phyloP scores from a whole-genome alignment of 1,140 invertebrate species.

The Scaptomyza hsui region DNA sequence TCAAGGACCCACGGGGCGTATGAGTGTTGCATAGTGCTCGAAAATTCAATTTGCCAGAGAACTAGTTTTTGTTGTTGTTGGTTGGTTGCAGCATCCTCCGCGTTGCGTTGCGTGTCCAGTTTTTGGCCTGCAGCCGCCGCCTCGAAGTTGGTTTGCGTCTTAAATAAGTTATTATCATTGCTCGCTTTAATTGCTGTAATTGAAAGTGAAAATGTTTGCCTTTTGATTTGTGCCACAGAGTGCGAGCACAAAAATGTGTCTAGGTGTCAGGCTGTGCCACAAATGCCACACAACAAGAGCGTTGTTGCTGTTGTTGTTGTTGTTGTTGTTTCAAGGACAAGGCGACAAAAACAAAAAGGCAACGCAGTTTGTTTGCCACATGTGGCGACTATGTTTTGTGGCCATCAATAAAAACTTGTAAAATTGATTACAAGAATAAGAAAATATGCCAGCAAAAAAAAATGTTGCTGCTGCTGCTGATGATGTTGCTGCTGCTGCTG shows the following conservation, averaged over 20 bases:
- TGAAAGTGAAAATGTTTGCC: constrained; percentile 82
- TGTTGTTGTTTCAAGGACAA: constrained; percentile 50
- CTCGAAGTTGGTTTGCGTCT: constrained; percentile 38
- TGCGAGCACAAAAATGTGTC: constrained; percentile 73
- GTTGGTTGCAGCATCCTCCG: constrained; percentile 6
- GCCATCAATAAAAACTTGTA: constrained; percentile 75
- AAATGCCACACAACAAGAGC: constrained; percentile 33
- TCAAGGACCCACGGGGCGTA: constrained; percentile 72
- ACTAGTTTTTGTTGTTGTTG: not conserved
- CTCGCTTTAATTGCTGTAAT: constrained; percentile 82
- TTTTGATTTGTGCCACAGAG: constrained; percentile 76
- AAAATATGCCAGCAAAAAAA: not conserved
- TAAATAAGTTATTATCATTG: constrained; percentile 83
- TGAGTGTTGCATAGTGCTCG: constrained; percentile 79
- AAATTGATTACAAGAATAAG: constrained; percentile 76
- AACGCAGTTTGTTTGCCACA: constrained; percentile 59
- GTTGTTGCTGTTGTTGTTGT: constrained; percentile 14
- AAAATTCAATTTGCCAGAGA: constrained; percentile 73
- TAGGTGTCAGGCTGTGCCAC: constrained; percentile 65
- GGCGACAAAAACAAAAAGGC: constrained; percentile 39
- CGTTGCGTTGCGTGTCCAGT: constrained; percentile 2
- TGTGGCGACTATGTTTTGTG: constrained; percentile 46
- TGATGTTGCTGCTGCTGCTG: constrained; percentile 26
- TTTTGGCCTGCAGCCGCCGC: not conserved
- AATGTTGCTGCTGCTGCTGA: constrained; percentile 27